Evolutionary conservation across 2,113 vertebrate genomes (phyloP).

Genomic region (Chloropsis hardwickii): DNA sequence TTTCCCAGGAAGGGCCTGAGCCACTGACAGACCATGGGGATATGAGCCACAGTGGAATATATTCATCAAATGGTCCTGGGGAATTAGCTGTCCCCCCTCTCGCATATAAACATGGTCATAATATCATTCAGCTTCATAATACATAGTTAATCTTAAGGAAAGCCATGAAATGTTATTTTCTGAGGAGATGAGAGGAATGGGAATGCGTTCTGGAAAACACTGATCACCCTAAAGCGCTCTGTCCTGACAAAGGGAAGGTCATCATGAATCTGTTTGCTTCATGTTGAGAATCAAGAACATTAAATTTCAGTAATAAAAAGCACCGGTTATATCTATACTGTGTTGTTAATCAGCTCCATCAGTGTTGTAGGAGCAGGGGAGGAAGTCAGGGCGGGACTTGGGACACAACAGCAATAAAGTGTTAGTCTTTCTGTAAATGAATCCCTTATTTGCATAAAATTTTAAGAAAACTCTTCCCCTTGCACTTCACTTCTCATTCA

Average conservation of each 20-base stretch:
- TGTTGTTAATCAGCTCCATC: not conserved
- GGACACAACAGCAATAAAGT: not conserved
- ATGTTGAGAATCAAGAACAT: not conserved
- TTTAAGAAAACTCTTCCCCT: not conserved
- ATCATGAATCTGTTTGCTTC: not conserved
- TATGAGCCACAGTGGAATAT: constrained; percentile 9
- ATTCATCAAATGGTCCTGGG: constrained; percentile 49
- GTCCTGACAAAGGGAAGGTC: not conserved
- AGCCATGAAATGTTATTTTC: not conserved
- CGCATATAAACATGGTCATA: not conserved
- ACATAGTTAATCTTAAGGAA: not conserved
- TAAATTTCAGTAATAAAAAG: not conserved
- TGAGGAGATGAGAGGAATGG: not conserved
- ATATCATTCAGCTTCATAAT: not conserved
- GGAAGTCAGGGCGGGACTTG: not conserved
- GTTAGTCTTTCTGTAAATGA: not conserved
- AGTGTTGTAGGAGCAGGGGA: not conserved
- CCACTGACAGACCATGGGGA: not conserved
- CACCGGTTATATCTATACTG: rapidly evolving
- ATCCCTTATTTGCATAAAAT: not conserved
- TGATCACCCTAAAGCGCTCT: not conserved
- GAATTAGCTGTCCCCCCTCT: not conserved
- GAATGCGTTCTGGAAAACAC: not conserved
- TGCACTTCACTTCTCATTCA: not conserved
- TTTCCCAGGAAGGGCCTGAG: not conserved